These are phyloP conservation scores for Laupala kohalensis DNA, from an alignment of 1,140 invertebrate genomes.

Conservation along the genomic window DNA sequence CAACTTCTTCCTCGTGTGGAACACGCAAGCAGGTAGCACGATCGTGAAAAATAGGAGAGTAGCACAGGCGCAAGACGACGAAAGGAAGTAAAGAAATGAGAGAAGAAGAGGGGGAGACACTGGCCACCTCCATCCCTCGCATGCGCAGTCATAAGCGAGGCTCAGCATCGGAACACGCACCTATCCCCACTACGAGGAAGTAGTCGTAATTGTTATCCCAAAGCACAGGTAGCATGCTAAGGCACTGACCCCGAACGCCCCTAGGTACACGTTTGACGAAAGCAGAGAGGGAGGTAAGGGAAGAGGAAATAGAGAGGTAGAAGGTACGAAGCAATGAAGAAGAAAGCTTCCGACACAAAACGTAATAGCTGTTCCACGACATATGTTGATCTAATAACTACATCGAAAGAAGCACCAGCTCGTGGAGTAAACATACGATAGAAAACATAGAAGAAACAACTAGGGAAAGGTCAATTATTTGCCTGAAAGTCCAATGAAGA, in stretches of 20 bases:
- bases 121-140: background rate
- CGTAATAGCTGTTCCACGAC: background rate
- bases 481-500: no score
- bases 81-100: background rate
- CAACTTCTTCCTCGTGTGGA: background rate
- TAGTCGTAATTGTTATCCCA: background rate
- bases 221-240: background rate
- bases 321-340: background rate
- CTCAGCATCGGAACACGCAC: background rate
- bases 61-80: background rate
- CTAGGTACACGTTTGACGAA: background rate
- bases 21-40: background rate
- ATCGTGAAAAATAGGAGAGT: background rate
- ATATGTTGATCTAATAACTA: no score
- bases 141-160: background rate
- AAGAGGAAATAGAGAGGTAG: background rate
- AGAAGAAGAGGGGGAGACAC: background rate
- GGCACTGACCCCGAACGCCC: background rate
- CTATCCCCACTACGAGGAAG: background rate
- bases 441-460: no score
- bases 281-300: background rate
- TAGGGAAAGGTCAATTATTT: no score
- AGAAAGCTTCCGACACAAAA: background rate
- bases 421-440: no score
- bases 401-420: no score